Conservation (phyloP, 2,113 vertebrate genomes). For the Sitta europaea region DNA sequence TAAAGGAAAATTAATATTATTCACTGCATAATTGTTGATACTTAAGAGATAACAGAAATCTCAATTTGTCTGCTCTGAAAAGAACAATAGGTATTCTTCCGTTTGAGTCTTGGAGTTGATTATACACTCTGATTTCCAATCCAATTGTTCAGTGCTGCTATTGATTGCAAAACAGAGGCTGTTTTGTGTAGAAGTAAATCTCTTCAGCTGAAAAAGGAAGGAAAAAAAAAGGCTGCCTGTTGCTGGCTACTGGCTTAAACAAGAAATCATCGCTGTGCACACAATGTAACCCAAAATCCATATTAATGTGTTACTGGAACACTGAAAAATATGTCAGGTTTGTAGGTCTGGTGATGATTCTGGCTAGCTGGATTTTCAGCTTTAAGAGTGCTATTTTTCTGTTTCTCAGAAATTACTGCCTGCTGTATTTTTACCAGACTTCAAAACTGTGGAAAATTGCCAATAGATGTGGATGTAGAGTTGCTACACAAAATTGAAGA, state of each 20-base stretch:
- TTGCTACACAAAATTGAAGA: neutral
- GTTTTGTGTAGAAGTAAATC: neutral
- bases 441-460: neutral
- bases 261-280: neutral
- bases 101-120: neutral
- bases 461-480: neutral
- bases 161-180: neutral
- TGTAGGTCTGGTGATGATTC: neutral
- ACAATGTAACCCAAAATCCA: neutral
- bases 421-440: neutral
- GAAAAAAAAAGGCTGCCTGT: neutral
- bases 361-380: neutral
- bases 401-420: neutral
- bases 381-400: neutral
- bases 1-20: constrained; percentile 40
- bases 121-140: constrained; percentile 1
- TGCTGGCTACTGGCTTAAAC: neutral
- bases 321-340: neutral
- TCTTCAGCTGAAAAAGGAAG: neutral
- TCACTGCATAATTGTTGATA: neutral
- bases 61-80: neutral
- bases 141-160: neutral
- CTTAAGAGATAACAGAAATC: neutral
- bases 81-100: neutral
- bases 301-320: neutral